Percentiles rank a stretch among this genome's conserved stretches.
Evolutionary conservation across 2,797 vertebrate genomes (phyloP).

Genomic region (Astyanax mexicanus): DNA sequence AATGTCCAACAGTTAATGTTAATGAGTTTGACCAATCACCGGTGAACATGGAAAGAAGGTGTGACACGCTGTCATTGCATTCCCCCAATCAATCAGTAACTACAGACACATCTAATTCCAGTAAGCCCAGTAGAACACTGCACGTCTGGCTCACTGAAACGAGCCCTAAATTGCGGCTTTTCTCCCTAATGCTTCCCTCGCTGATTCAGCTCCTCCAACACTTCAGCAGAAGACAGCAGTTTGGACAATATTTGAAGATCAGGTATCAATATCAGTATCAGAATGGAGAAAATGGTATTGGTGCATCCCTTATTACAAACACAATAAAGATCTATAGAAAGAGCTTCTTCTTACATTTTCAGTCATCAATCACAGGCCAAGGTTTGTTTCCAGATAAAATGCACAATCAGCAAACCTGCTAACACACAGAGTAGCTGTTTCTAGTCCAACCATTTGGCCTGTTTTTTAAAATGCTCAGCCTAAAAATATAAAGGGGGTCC

Average conservation of each 20-base stretch:
- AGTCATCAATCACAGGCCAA: neutral
- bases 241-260: neutral
- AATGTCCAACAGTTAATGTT: slow-evolving; percentile 14
- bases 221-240: neutral
- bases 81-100: slow-evolving; percentile 24
- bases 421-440: slow-evolving; percentile 9
- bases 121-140: neutral
- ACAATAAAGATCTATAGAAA: neutral
- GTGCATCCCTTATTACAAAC: neutral
- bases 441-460: slow-evolving; percentile 2
- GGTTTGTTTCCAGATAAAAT: neutral
- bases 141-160: neutral
- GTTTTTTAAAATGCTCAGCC: slow-evolving; percentile 8
- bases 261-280: too few relatives aligned
- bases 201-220: neutral
- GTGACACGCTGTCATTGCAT: slow-evolving; percentile 36
- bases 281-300: too few relatives aligned
- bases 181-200: neutral
- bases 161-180: neutral
- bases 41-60: neutral
- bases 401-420: slow-evolving; percentile 5
- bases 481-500: slow-evolving; percentile 14
- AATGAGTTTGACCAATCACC: slow-evolving; percentile 33
- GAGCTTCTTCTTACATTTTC: neutral
- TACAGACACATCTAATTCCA: slow-evolving; percentile 13